Percentiles rank a stretch among this genome's conserved stretches.
phyloP scores from a whole-genome alignment of 2,113 vertebrate species.

The Petaurus breviceps region DNA sequence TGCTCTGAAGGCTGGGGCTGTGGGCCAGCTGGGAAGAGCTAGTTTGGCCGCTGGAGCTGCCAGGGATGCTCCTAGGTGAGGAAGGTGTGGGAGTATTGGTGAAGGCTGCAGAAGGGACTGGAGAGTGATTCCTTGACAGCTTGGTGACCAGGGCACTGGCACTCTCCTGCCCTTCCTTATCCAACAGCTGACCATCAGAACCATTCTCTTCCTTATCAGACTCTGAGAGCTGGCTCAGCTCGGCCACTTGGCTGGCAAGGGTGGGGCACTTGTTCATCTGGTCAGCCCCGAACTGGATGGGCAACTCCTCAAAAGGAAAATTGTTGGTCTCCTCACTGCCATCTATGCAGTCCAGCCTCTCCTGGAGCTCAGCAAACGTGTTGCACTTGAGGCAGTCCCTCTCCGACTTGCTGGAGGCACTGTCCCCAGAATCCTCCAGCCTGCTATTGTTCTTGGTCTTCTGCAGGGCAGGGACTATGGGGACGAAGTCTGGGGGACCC shows the following conservation, averaged over 20 bases:
- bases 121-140: constrained; percentile 84
- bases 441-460: constrained; percentile 86
- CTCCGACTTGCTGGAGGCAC: constrained; percentile 81
- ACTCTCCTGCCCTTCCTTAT: constrained; percentile 89
- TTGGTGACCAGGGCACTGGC: constrained; percentile 84
- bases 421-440: constrained; percentile 86
- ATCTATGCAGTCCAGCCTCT: constrained; percentile 96
- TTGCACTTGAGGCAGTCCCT: constrained; percentile 98
- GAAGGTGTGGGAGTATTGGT: constrained; percentile 81
- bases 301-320: constrained; percentile 94
- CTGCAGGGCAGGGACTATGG: constrained; percentile 95
- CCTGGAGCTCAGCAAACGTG: constrained; percentile 98
- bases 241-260: constrained; percentile 75
- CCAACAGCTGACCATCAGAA: constrained; percentile 85
- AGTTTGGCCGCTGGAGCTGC: constrained; percentile 85
- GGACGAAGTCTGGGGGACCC: constrained; percentile 96
- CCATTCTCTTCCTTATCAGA: constrained; percentile 81
- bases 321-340: constrained; percentile 93
- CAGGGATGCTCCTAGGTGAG: constrained; percentile 89
- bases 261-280: constrained; percentile 77
- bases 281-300: constrained; percentile 80
- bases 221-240: constrained; percentile 70
- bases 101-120: constrained; percentile 71
- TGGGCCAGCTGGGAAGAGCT: constrained; percentile 85
- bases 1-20: constrained; percentile 89